phyloP scores from a whole-genome alignment of 2,797 vertebrate species.

The Melanotaenia parkinsoni region DNA sequence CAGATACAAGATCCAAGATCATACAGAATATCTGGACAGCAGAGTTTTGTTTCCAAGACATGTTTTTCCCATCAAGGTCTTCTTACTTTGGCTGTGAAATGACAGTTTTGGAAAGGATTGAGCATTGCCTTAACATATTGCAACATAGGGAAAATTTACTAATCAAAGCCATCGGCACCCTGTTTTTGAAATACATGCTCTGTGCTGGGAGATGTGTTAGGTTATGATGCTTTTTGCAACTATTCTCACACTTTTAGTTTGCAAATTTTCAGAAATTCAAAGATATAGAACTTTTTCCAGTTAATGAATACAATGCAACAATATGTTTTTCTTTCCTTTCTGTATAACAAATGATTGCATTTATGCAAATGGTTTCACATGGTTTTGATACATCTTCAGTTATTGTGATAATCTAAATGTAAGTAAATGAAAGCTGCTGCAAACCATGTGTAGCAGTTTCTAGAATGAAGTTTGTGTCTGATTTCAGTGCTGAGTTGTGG shows the following conservation, averaged over 20 bases:
- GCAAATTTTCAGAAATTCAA: too few relatives aligned
- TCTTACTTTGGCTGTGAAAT: conserved; percentile 21
- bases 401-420: conserved; percentile 4
- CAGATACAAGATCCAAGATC: conserved; percentile 15
- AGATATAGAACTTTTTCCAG: too few relatives aligned
- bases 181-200: conserved; percentile 8
- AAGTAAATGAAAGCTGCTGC: not conserved
- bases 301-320: too few relatives aligned
- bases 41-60: conserved; percentile 24
- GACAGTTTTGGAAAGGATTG: not conserved
- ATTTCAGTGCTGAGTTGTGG: too few relatives aligned
- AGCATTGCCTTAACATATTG: not conserved
- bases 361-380: not conserved
- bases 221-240: not conserved
- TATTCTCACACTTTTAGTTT: not conserved
- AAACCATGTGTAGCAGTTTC: conserved; percentile 3
- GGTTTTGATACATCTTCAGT: conserved; percentile 3
- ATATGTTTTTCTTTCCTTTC: too few relatives aligned
- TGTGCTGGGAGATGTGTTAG: not conserved
- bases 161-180: not conserved
- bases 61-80: conserved; percentile 1
- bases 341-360: not conserved
- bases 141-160: not conserved
- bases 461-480: too few relatives aligned
- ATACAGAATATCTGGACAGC: conserved; percentile 19